Evolutionary conservation across 35 echinoderm and acorn worm species (phyloP).

Genomic region (Diadema setosum): DNA sequence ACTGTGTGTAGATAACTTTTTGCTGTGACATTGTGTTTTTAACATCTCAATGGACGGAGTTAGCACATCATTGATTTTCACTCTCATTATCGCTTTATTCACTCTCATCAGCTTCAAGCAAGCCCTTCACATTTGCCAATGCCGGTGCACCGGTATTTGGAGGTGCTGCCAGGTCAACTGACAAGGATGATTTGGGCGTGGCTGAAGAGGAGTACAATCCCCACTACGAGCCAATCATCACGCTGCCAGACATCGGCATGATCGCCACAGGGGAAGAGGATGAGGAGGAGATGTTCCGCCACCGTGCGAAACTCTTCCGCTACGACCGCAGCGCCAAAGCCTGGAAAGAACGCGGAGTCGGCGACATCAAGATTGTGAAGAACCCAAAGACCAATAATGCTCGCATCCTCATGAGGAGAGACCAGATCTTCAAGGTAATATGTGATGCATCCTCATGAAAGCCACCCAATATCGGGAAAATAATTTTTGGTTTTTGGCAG

Average conservation of each 20-base stretch:
- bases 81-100: no score
- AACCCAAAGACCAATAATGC: conserved; percentile 41
- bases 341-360: conserved; percentile 75
- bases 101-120: not conserved
- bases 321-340: conserved; percentile 30
- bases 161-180: not conserved
- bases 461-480: no score
- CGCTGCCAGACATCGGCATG: conserved; percentile 23
- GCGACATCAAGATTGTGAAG: conserved; percentile 52
- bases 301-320: conserved; percentile 39
- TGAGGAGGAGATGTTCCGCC: conserved; percentile 34
- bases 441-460: no score
- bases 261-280: conserved; percentile 48
- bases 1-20: no score
- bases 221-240: conserved; percentile 73
- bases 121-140: conserved; percentile 51
- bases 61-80: no score
- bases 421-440: conserved; percentile 28
- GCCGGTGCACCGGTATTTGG: conserved; percentile 59
- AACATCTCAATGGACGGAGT: no score
- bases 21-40: no score
- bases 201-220: conserved; percentile 63
- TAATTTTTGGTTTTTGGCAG: no score
- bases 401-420: conserved; percentile 59
- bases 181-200: not conserved